A percentile compares a stretch with the other conserved stretches of the same genome.
phyloP scores from a whole-genome alignment of 2,797 vertebrate species.

The Mormyrops boulengeri region DNA sequence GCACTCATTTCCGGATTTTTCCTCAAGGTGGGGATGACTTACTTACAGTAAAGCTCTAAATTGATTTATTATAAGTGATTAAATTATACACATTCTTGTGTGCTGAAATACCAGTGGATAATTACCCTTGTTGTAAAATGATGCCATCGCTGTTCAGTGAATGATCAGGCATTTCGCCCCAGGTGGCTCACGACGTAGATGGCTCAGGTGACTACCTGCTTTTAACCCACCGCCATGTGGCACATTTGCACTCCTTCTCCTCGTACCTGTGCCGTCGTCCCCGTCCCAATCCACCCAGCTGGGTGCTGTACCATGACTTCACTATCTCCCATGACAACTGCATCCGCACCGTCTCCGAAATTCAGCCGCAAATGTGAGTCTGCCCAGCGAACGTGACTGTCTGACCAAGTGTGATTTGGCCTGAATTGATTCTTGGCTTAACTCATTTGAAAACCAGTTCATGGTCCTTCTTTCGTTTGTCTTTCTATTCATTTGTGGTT shows the following conservation, averaged over 20 bases:
- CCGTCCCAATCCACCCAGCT: slow-evolving; percentile 62
- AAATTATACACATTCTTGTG: not conserved
- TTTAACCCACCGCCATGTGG: slow-evolving; percentile 86
- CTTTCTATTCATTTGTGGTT: not conserved
- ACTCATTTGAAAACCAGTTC: not conserved
- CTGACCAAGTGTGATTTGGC: not conserved
- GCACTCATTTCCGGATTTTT: slow-evolving; percentile 91
- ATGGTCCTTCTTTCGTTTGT: not conserved
- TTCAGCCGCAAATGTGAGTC: slow-evolving; percentile 86
- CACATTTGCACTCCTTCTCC: slow-evolving; percentile 77
- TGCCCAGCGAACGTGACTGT: not conserved
- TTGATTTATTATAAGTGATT: not conserved
- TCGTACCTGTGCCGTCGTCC: slow-evolving; percentile 73
- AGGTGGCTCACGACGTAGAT: slow-evolving; percentile 90
- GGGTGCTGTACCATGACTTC: slow-evolving; percentile 91
- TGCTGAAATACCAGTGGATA: not conserved
- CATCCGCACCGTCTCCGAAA: slow-evolving; percentile 77
- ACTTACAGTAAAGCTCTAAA: not conserved
- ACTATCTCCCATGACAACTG: slow-evolving; percentile 90
- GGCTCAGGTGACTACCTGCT: slow-evolving; percentile 91
- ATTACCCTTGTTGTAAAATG: not conserved
- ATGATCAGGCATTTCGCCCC: not conserved
- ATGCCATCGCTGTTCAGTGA: not conserved
- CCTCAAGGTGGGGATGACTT: slow-evolving; percentile 67
- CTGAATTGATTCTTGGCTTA: not conserved